Evolutionary conservation across 2,113 vertebrate species (phyloP).

Genomic region (Dasyprocta punctata): DNA sequence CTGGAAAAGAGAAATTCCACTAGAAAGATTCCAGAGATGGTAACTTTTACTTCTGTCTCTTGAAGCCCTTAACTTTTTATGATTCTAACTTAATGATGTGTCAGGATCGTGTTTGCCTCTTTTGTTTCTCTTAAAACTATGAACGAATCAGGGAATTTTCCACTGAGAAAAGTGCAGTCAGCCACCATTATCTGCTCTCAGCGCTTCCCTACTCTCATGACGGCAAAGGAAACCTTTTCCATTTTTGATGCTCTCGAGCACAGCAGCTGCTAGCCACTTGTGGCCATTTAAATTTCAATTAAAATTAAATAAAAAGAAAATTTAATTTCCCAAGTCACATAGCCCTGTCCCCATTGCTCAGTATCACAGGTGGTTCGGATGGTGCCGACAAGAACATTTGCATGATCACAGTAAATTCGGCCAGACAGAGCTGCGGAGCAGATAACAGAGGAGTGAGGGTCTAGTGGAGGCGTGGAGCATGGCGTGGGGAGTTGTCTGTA

Average conservation of each 20-base stretch:
- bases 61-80: conserved; percentile 18
- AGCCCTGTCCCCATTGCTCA: background rate
- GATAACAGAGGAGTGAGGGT: too few relatives aligned
- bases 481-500: too few relatives aligned
- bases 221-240: background rate
- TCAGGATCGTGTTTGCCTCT: background rate
- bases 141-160: conserved; percentile 49
- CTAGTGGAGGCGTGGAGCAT: background rate
- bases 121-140: conserved; percentile 47
- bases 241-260: background rate
- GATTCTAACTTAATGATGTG: conserved; percentile 33
- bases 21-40: conserved; percentile 37
- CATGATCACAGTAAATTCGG: background rate
- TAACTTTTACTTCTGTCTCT: conserved; percentile 36
- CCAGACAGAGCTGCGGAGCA: background rate
- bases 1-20: conserved; percentile 31
- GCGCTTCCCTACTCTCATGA: background rate
- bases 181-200: background rate
- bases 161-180: background rate
- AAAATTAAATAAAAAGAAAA: conserved; percentile 46
- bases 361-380: background rate
- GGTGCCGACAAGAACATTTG: rapidly evolving
- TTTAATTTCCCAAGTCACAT: background rate
- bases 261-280: background rate
- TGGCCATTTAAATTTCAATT: conserved; percentile 27